Base-by-base conservation (phyloP, 2,888 invertebrate genomes). In the Drosophila cognata region DNA sequence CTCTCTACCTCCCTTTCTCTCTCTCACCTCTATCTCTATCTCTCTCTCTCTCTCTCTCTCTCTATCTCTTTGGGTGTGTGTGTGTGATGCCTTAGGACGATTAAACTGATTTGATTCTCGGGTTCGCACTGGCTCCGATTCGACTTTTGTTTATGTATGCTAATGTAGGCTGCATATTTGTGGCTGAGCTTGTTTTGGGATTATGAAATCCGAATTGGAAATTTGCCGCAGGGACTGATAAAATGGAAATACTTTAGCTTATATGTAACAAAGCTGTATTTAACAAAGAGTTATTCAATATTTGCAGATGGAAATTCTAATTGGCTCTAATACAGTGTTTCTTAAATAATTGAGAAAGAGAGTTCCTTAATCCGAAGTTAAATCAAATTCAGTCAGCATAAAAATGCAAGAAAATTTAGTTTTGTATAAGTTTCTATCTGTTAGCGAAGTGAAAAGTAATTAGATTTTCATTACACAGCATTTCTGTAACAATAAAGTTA, bases 71-170 rank as follows among this genome's bases (percentile, higher is more conserved):
- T 33, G 33, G 33, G 33, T 64, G 63, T 52, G 41, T 18, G 29
- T 16, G 46, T 67, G 13, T 58, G 68, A 48, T 81, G 57, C 71
- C 64, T 67, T n/a, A 51, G 76, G 81, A 76, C 76, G 84, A 88
- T 88, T 83, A 86, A 88, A 84, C 66, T 74, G 84, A 88, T 84
- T 83, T 83, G 81, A 83, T 77, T 84, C 74, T 60, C 59, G 76
- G 67, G 58, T 61, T 53, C 36, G 52, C 71, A 53, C 21, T 43
- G 36, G 57, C 77, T 59, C 55, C 59, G 72, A 76, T 76, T 78
- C 55, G 52, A 56, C 50, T 60, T 74, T 74, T 76, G 59, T 65
- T 80, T 65, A 68, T 71, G 57, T 68, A 70, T 74, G 81, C 66
- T 83, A 81, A 81, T 81, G 52, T 62, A 62, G 70, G 61, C 36